A percentile compares a stretch with the other conserved stretches of the same genome.
These are phyloP conservation scores for Amaurobius ferox DNA, from an alignment of 2,888 invertebrate species.

Conservation along the genomic window DNA sequence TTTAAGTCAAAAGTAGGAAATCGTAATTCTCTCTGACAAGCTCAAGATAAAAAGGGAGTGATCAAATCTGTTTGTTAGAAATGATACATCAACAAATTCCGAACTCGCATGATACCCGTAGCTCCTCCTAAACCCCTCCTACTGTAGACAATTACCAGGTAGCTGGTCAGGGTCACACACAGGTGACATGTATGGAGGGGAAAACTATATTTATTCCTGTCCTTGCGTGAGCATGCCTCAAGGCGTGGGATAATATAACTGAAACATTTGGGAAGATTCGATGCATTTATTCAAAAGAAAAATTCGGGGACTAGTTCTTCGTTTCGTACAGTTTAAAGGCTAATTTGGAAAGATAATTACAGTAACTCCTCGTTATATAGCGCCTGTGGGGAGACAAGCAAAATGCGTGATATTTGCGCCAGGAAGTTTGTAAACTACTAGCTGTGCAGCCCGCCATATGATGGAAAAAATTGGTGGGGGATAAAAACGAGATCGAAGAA, in stretches of 20 bases:
- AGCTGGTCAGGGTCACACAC: slow-evolving; percentile 37
- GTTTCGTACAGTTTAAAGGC: too few species aligned
- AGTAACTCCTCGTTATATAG: too few species aligned
- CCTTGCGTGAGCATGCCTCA: slow-evolving; percentile 27
- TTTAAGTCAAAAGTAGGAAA: not conserved
- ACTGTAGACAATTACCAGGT: slow-evolving; percentile 40
- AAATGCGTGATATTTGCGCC: too few species aligned
- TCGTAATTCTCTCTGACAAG: not conserved
- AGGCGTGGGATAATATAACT: slow-evolving; percentile 1
- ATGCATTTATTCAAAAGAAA: not conserved
- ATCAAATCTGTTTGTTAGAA: slow-evolving; percentile 42
- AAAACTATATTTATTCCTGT: slow-evolving; percentile 23
- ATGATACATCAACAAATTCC: slow-evolving; percentile 52
- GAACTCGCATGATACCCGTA: slow-evolving; percentile 4
- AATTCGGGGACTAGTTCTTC: not conserved
- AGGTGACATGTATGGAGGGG: not conserved
- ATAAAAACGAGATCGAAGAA: too few species aligned
- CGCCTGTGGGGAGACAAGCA: too few species aligned
- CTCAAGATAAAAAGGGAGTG: slow-evolving; percentile 42
- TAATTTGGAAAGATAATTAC: too few species aligned
- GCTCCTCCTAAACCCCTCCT: slow-evolving; percentile 66
- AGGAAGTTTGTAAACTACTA: too few species aligned
- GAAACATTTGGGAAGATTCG: not conserved
- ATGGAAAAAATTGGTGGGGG: too few species aligned
- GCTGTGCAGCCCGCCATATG: too few species aligned